A percentile compares a stretch with the other conserved stretches of the same genome.
These are phyloP conservation scores for Stenodema calcarata DNA, from an alignment of 2,888 invertebrate species.

Conservation along the genomic window DNA sequence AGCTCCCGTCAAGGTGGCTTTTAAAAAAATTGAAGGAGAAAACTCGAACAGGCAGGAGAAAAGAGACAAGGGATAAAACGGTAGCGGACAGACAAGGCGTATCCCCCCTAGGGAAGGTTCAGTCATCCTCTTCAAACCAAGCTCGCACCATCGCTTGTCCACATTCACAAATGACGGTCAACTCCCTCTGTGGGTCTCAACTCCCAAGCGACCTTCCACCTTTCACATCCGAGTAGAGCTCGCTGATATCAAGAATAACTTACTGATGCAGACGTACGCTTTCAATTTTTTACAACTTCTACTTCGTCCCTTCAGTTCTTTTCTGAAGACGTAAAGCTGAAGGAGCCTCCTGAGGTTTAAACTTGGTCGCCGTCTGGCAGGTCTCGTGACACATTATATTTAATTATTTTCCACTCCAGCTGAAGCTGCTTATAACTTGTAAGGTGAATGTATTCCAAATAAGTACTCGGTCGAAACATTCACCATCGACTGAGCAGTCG, in stretches of 20 bases:
- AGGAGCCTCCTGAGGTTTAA: not conserved
- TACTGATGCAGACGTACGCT: not conserved
- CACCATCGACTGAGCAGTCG: no score
- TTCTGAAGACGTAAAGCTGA: not conserved
- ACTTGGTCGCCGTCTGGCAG: not conserved
- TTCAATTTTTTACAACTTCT: not conserved
- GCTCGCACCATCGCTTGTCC: not conserved
- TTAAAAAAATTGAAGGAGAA: slow-evolving; percentile 7
- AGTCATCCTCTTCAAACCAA: slow-evolving; percentile 6
- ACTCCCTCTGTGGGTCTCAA: not conserved
- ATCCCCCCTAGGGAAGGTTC: slow-evolving; percentile 21
- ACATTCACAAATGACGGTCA: not conserved
- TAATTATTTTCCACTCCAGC: no score
- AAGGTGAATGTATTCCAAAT: no score
- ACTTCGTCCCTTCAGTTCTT: not conserved
- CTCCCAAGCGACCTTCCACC: slow-evolving; percentile 14
- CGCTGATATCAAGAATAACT: slow-evolving; percentile 16
- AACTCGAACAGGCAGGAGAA: not conserved
- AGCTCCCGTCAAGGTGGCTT: not conserved
- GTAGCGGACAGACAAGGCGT: not conserved
- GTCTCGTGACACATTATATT: not conserved
- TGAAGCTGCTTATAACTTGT: no score
- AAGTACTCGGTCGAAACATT: no score
- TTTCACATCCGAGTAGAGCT: not conserved
- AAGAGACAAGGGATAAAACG: not conserved